A percentile compares a stretch with the other conserved stretches of the same genome.
Conservation (phyloP, 2,888 invertebrate genomes). For the Hanleya hanleyi region DNA sequence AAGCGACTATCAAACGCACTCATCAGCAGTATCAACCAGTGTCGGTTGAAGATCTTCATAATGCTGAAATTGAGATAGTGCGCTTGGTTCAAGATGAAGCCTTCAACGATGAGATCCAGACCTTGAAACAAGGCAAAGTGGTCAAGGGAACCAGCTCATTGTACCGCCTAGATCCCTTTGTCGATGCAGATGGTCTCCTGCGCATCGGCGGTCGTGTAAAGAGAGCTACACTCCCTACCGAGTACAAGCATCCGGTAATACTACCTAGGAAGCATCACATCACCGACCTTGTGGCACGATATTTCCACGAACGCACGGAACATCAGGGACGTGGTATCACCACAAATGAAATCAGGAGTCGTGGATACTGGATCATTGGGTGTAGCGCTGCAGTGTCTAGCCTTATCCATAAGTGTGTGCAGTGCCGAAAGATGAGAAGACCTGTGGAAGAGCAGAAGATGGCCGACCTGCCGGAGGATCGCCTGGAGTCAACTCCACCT, state of each 20-base stretch:
- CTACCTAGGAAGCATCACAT: conserved; percentile 14
- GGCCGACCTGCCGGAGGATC: no score
- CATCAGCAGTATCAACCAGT: background rate
- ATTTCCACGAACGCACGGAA: no score
- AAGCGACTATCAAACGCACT: background rate
- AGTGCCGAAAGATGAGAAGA: background rate
- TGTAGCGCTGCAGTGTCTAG: conserved; percentile 44
- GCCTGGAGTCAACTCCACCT: background rate
- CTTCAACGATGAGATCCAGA: conserved; percentile 1
- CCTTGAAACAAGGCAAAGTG: background rate
- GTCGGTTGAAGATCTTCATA: background rate
- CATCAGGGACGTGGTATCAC: no score
- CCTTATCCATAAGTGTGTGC: conserved; percentile 47
- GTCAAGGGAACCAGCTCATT: background rate
- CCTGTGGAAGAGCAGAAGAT: background rate
- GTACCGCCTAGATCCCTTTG: conserved; percentile 16
- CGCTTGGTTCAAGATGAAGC: background rate
- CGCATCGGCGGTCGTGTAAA: conserved; percentile 23
- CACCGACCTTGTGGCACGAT: no score
- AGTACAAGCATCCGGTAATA: conserved; percentile 20
- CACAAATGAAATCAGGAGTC: conserved; percentile 32
- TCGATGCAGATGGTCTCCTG: conserved; percentile 31
- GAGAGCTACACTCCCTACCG: background rate
- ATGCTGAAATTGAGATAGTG: conserved; percentile 8
- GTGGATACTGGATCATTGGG: conserved; percentile 59